Evolutionary conservation across 1,140 invertebrate species (phyloP), one percentile per base, ranked within the genome.

Genomic region (Cotesia vestalis): DNA sequence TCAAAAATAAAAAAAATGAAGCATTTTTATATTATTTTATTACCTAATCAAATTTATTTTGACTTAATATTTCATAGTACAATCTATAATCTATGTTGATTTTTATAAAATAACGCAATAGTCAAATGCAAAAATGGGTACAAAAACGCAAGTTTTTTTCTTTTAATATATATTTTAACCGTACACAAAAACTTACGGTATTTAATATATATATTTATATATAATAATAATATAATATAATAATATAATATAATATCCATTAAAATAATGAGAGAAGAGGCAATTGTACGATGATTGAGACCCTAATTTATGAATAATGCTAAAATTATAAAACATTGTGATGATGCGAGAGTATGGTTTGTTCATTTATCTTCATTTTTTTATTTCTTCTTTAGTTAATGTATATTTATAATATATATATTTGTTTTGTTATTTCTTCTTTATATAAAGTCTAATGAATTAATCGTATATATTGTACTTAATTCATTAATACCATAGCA

Each of bases 41-140:
- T 87, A 87, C 83, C 86, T 87, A 87, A 87, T 87, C 84, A 87
- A 87, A 87, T 87, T 83, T 87, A 87, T 86, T 87, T 86, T 87
- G 85, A 86, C 84, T 85, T 86, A 85, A 86, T 86, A 85, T 86
- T 86, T 86, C 85, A 84, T 87, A 83, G 81, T 87, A 87, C 84
- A 87, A 85, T 87, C 85, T 86, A 86, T 85, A 84, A 60, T 80
- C 83, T 87, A 87, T 84, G 84, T 85, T 82, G 84, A 86, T 85
- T 84, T 85, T 84, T 86, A 85, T 85, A 86, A 87, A 87, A 85
- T 85, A 87, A 86, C 85, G 82, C 80, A 84, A 84, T 85, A 79
- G 79, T 84, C 70, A 73, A 79, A 81, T 80, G 78, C 80, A 78
- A 79, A 79, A 84, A 83, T 77, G 72, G 79, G 78, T 79, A 79